These are phyloP conservation scores for Lasius fuliginosus DNA, from an alignment of 2,888 invertebrate species.

Conservation along the genomic window DNA sequence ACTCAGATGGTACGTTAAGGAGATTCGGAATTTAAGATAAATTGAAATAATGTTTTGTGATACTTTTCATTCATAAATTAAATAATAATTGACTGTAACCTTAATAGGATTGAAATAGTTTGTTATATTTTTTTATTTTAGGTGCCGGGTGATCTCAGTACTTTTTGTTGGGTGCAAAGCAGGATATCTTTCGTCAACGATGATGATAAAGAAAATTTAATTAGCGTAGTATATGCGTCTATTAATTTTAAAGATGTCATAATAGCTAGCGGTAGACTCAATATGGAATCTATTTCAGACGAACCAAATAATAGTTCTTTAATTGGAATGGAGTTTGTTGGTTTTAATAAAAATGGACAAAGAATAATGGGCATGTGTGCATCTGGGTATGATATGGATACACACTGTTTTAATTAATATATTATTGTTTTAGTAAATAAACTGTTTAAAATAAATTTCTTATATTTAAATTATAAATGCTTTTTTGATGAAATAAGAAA, in stretches of 20 bases:
- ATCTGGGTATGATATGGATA: not conserved
- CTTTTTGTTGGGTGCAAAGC: not conserved
- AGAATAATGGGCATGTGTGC: not conserved
- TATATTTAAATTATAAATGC: no score
- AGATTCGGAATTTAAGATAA: not conserved
- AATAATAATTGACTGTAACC: not conserved
- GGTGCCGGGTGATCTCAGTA: slow-evolving; percentile 1
- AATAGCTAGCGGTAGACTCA: not conserved
- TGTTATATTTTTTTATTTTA: not conserved
- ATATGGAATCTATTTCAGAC: no score
- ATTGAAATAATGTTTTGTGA: no score
- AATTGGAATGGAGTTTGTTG: not conserved
- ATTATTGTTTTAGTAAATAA: no score
- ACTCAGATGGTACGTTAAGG: slow-evolving; percentile 87
- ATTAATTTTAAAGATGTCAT: slow-evolving; percentile 9
- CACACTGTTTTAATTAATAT: slow-evolving; percentile 73
- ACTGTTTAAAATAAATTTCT: no score
- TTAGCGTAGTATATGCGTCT: not conserved
- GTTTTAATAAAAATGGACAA: not conserved
- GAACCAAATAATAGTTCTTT: not conserved
- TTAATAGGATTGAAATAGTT: not conserved
- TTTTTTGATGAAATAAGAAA: no score
- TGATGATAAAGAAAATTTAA: not conserved
- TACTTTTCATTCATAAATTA: not conserved
- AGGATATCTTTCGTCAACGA: not conserved